Percentiles rank a stretch among this genome's conserved stretches.
Evolutionary conservation across 2,113 vertebrate species (phyloP).

Genomic region (Addax nasomaculatus): DNA sequence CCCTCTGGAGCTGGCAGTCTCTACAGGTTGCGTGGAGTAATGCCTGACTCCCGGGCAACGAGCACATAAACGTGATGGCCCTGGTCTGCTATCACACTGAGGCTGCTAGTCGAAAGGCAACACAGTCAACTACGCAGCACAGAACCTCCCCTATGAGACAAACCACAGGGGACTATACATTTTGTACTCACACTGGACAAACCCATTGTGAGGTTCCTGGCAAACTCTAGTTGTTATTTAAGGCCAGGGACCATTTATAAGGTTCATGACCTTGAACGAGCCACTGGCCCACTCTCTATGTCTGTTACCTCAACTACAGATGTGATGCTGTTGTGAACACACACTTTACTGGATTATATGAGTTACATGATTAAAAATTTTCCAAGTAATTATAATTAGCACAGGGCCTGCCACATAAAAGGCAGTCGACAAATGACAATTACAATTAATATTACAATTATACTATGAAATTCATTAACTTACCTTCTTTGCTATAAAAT

Average conservation of each 20-base stretch:
- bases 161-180: too few species aligned
- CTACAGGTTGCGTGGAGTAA: background rate
- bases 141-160: background rate
- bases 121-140: background rate
- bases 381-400: background rate
- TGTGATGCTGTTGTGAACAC: background rate
- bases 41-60: background rate
- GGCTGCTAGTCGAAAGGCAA: background rate
- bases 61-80: background rate
- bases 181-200: background rate
- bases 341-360: background rate
- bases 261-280: background rate
- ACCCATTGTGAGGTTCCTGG: background rate
- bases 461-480: conserved; percentile 16
- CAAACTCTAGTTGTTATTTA: background rate
- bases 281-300: background rate
- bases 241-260: background rate
- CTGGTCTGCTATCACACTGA: background rate
- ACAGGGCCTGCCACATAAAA: background rate
- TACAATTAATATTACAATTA: background rate
- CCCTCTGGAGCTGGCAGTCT: background rate
- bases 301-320: background rate
- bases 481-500: conserved; percentile 67
- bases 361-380: background rate
- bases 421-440: background rate